Conservation (phyloP, 2,113 vertebrate genomes). For the Tragelaphus imberbis region DNA sequence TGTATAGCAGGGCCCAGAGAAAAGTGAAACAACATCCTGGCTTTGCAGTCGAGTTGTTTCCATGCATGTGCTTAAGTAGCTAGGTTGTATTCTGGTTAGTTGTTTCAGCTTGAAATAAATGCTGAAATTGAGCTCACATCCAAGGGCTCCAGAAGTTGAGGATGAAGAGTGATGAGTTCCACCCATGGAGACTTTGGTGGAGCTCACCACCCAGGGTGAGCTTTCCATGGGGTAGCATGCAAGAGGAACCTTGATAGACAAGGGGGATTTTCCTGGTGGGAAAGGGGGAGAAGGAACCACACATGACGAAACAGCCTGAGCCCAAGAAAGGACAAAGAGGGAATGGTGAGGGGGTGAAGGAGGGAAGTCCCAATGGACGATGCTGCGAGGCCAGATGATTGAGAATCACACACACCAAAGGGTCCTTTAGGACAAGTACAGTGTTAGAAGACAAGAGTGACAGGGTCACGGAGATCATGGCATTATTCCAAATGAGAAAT, state of each 20-base stretch:
- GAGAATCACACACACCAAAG: not conserved
- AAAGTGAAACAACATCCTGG: not conserved
- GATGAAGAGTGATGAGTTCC: not conserved
- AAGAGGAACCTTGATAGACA: not conserved
- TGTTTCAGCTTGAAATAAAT: not conserved
- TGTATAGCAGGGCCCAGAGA: not conserved
- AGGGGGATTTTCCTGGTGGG: not conserved
- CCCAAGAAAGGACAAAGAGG: not conserved
- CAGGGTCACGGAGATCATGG: not conserved
- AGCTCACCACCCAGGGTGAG: not conserved
- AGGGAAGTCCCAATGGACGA: not conserved
- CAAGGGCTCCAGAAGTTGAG: not conserved
- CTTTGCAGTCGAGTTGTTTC: not conserved
- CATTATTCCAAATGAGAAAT: not conserved
- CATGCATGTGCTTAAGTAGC: not conserved
- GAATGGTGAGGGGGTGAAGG: not conserved
- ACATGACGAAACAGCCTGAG: not conserved
- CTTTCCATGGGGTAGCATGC: not conserved
- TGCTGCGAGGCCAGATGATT: not conserved
- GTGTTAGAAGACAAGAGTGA: not conserved
- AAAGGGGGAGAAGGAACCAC: not conserved
- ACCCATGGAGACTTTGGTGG: not conserved
- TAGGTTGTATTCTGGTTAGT: not conserved
- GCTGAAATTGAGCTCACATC: not conserved
- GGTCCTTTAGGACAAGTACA: not conserved